Evolutionary conservation across 2,888 invertebrate species (phyloP).

Genomic region (Oxyteleia sp.): DNA sequence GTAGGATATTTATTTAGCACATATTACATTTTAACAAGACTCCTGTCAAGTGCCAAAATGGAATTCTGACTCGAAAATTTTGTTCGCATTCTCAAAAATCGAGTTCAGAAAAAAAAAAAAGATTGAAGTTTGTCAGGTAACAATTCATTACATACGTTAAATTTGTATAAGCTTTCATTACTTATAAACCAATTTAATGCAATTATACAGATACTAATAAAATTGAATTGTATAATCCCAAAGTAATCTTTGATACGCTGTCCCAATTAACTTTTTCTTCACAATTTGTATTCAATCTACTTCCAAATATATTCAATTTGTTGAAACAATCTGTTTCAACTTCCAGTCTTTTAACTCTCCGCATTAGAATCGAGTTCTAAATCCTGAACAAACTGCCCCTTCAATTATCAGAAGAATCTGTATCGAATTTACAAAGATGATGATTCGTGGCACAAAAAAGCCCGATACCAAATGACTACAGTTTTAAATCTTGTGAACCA

Average conservation of each 20-base stretch:
- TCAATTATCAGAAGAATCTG: slow-evolving; percentile 38
- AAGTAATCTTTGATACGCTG: neutral
- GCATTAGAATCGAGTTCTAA: slow-evolving; percentile 42
- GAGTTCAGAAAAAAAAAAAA: too few relatives aligned
- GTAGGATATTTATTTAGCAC: too few relatives aligned
- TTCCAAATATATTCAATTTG: slow-evolving; percentile 67
- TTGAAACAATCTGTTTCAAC: slow-evolving; percentile 60
- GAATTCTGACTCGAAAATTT: too few relatives aligned
- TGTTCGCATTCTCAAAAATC: too few relatives aligned
- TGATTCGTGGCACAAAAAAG: slow-evolving; percentile 57
- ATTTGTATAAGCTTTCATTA: neutral
- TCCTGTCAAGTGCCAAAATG: too few relatives aligned
- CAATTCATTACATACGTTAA: too few relatives aligned
- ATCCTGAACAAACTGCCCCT: neutral
- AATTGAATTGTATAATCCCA: slow-evolving; percentile 8
- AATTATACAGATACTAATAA: neutral
- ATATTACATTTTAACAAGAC: too few relatives aligned
- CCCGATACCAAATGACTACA: slow-evolving; percentile 43
- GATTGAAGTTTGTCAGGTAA: too few relatives aligned
- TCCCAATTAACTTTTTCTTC: slow-evolving; percentile 39
- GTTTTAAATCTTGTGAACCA: slow-evolving; percentile 57
- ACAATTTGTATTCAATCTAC: slow-evolving; percentile 63
- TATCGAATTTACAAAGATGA: slow-evolving; percentile 60
- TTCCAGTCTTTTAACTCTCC: slow-evolving; percentile 14
- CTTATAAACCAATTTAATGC: neutral